These are phyloP conservation scores for Meiosimyza platycephala DNA, from an alignment of 2,888 invertebrate genomes.

Conservation along the genomic window DNA sequence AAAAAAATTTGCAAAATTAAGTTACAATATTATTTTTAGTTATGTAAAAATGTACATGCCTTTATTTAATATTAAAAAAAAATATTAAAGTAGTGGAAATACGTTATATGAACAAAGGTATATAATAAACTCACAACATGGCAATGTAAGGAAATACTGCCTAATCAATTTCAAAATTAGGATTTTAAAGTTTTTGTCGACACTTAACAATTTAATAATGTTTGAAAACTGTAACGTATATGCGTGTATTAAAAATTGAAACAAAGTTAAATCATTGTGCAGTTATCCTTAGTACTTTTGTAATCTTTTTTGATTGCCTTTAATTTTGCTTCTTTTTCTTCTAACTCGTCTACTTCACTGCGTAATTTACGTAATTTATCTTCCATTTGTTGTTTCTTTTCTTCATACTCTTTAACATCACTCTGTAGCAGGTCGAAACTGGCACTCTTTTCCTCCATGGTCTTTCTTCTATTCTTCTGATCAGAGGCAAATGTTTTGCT, in stretches of 20 bases:
- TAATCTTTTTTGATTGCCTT: not conserved
- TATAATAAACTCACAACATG: no score
- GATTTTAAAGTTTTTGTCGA: no score
- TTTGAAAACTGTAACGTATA: no score
- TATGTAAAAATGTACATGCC: no score
- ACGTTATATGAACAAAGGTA: no score
- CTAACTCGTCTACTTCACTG: conserved; percentile 1
- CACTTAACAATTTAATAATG: no score
- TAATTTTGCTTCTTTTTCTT: conserved; percentile 17
- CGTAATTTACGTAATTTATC: conserved; percentile 14
- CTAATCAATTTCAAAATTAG: no score
- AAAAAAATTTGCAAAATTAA: not conserved
- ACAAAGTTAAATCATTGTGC: not conserved
- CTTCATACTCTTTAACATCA: conserved; percentile 8
- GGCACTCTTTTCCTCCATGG: not conserved
- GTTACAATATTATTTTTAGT: no score
- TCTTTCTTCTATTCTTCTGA: not conserved
- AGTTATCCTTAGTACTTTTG: conserved; percentile 14
- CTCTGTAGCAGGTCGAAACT: not conserved
- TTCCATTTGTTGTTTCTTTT: conserved; percentile 11
- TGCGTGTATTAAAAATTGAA: no score
- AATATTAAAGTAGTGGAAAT: no score
- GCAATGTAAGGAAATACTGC: no score
- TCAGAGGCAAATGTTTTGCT: not conserved
- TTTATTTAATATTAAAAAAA: no score